Evolutionary conservation across 2,888 invertebrate species (phyloP).

Genomic region (Chloroclysta siterata): DNA sequence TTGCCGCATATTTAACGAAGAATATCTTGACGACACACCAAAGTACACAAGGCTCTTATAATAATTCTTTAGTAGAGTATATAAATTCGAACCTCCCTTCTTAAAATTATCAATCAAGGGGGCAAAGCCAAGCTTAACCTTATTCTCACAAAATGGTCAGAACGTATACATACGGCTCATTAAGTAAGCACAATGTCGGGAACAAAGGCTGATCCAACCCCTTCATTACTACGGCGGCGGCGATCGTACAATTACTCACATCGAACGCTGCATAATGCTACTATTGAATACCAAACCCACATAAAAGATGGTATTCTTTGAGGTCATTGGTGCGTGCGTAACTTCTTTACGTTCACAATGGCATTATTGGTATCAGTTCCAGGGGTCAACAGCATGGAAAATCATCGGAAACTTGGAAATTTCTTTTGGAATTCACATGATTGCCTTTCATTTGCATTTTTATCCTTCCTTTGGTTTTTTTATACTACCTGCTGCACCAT

Average conservation of each 20-base stretch:
- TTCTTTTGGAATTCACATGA: neutral
- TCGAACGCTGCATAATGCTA: conserved; percentile 36
- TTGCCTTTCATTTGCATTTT: neutral
- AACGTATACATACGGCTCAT: conserved; percentile 23
- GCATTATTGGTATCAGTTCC: conserved; percentile 26
- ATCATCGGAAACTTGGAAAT: conserved; percentile 4
- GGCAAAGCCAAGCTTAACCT: conserved; percentile 20
- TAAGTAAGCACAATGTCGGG: conserved; percentile 26
- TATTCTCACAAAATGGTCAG: conserved; percentile 19
- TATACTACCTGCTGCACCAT: no score
- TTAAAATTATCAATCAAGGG: neutral
- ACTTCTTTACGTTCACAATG: conserved; percentile 32
- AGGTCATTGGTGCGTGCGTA: conserved; percentile 41
- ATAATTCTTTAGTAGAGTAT: neutral
- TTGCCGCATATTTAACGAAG: neutral
- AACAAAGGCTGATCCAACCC: conserved; percentile 29
- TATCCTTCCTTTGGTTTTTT: no score
- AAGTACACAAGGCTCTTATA: neutral
- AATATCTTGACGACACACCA: neutral
- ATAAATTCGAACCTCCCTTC: neutral
- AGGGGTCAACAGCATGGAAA: conserved; percentile 30
- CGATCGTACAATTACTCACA: conserved; percentile 36
- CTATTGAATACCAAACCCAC: conserved; percentile 37
- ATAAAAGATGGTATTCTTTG: conserved; percentile 43
- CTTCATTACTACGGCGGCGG: conserved; percentile 30